Conservation (phyloP, 2,888 invertebrate genomes). For the Hipparchia semele region DNA sequence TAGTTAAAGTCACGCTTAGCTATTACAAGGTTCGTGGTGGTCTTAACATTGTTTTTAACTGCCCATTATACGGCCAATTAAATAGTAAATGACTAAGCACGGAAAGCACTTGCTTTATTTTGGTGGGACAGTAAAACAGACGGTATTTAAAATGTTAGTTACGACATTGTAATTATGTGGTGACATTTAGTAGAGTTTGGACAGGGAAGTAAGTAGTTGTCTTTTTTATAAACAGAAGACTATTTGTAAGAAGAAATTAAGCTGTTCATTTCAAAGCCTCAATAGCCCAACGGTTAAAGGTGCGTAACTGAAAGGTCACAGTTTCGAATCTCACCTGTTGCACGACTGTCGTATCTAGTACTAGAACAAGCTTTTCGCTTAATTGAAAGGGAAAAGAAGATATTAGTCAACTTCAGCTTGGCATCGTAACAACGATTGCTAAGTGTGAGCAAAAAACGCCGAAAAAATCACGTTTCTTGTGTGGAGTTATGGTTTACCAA, state of each 20-base stretch:
- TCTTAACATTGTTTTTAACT: conserved; percentile 81
- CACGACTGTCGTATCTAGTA: too few relatives aligned
- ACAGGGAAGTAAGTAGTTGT: conserved; percentile 16
- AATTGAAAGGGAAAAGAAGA: too few relatives aligned
- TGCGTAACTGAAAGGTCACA: too few relatives aligned
- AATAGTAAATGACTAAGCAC: conserved; percentile 59
- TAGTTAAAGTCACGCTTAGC: conserved; percentile 63
- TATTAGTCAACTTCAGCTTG: too few relatives aligned
- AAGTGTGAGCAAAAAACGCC: too few relatives aligned
- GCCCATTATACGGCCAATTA: conserved; percentile 75
- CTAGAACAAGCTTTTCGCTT: too few relatives aligned
- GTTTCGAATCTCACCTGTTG: too few relatives aligned
- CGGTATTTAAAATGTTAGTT: conserved; percentile 41
- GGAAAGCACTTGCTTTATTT: conserved; percentile 46
- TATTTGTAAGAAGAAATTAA: background rate
- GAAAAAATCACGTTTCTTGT: too few relatives aligned
- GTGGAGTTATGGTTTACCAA: too few relatives aligned
- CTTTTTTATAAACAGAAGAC: background rate
- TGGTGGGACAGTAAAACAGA: conserved; percentile 42
- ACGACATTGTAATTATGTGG: conserved; percentile 32
- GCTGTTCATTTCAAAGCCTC: background rate
- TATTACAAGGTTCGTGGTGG: conserved; percentile 73
- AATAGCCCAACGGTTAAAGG: too few relatives aligned
- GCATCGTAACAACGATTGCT: too few relatives aligned
- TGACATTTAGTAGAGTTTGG: conserved; percentile 25